Evolutionary conservation across 2,113 vertebrate genomes (phyloP).

Genomic region (Corythornis madagascariensis): DNA sequence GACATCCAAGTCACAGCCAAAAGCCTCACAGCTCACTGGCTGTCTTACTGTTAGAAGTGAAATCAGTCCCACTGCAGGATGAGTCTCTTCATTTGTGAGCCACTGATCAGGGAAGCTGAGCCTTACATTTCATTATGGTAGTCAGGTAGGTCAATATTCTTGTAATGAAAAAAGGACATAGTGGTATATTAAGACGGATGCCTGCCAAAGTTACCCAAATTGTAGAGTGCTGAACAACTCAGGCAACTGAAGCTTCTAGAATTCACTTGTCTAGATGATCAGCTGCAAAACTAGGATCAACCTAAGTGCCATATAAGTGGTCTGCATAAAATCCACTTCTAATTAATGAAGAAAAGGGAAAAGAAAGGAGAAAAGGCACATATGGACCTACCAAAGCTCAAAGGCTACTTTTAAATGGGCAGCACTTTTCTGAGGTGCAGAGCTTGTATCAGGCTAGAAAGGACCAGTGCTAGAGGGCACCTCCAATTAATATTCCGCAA

Average conservation of each 20-base stretch:
- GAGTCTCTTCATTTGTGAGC: not conserved
- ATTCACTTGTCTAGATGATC: not conserved
- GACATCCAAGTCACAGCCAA: not conserved
- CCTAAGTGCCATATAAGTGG: not conserved
- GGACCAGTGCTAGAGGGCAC: not conserved
- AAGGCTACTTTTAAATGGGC: not conserved
- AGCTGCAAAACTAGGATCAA: not conserved
- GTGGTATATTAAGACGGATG: not conserved
- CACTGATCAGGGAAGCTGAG: not conserved
- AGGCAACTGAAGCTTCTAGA: not conserved
- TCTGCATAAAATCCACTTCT: not conserved
- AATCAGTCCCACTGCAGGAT: not conserved
- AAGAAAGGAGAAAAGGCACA: not conserved
- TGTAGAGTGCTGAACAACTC: not conserved
- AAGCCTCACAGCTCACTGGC: not conserved
- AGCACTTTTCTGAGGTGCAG: not conserved
- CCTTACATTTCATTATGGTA: not conserved
- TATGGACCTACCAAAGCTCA: not conserved
- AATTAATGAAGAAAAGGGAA: not conserved
- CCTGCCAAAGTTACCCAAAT: not conserved
- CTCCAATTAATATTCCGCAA: not conserved
- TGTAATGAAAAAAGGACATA: not conserved
- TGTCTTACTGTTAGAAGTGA: not conserved
- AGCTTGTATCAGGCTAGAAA: not conserved
- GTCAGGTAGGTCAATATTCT: not conserved